Evolutionary conservation across 2,888 invertebrate species (phyloP).

Genomic region (Cerastoderma edule): DNA sequence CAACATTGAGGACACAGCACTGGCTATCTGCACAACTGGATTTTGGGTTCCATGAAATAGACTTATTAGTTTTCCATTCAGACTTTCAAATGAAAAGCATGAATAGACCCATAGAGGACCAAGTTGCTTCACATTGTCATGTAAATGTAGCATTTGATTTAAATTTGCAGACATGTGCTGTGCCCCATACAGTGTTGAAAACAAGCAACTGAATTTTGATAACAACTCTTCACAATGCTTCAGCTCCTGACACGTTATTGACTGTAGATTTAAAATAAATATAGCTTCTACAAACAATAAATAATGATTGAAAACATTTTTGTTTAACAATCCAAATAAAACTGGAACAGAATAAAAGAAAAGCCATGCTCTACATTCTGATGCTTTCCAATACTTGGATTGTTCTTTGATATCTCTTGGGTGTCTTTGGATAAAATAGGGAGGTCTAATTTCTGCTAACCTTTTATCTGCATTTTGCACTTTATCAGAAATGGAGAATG

Average conservation of each 20-base stretch:
- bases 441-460: slow-evolving; percentile 41
- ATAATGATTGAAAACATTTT: slow-evolving; percentile 39
- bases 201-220: slow-evolving; percentile 37
- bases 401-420: slow-evolving; percentile 48
- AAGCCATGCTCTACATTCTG: slow-evolving; percentile 52
- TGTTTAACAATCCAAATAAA: slow-evolving; percentile 39
- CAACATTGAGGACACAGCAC: slow-evolving; percentile 42
- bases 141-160: slow-evolving; percentile 48
- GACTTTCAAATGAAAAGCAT: slow-evolving; percentile 55
- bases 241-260: slow-evolving; percentile 30
- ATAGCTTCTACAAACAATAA: slow-evolving; percentile 47
- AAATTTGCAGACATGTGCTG: slow-evolving; percentile 53
- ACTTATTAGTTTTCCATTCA: slow-evolving; percentile 46
- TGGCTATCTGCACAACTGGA: slow-evolving; percentile 45
- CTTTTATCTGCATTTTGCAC: slow-evolving; percentile 28
- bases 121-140: slow-evolving; percentile 34
- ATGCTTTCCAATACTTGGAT: slow-evolving; percentile 49
- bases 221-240: slow-evolving; percentile 37
- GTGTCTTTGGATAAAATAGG: slow-evolving; percentile 38
- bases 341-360: slow-evolving; percentile 50
- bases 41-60: slow-evolving; percentile 49
- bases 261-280: slow-evolving; percentile 42
- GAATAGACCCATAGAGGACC: slow-evolving; percentile 54
- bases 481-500: slow-evolving; percentile 30
- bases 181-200: slow-evolving; percentile 45